Percentiles rank a stretch among this genome's conserved stretches.
phyloP scores from a whole-genome alignment of 2,888 invertebrate genomes.

The Apamea monoglypha region DNA sequence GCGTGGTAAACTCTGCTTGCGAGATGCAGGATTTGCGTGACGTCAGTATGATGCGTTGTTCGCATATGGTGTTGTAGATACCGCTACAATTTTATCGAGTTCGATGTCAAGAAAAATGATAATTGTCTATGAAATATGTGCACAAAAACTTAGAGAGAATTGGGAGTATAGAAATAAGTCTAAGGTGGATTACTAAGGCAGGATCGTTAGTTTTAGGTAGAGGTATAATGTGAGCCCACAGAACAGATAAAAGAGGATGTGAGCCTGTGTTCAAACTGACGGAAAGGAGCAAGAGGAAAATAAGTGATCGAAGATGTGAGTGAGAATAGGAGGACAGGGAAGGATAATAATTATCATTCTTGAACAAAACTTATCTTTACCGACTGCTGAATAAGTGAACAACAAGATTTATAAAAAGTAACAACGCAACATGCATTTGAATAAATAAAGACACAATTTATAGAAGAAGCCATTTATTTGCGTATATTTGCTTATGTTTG shows the following conservation, averaged over 20 bases:
- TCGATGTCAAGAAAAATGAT: not conserved
- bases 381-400: not conserved
- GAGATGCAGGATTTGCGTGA: too few relatives aligned
- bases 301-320: not conserved
- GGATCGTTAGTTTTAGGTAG: not conserved
- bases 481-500: too few relatives aligned
- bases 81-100: not conserved
- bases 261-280: not conserved
- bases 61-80: too few relatives aligned
- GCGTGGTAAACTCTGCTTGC: too few relatives aligned
- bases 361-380: not conserved
- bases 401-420: too few relatives aligned
- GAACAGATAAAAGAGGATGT: too few relatives aligned
- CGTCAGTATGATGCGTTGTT: too few relatives aligned
- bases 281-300: not conserved
- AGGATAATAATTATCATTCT: not conserved
- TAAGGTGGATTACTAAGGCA: not conserved
- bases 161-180: not conserved
- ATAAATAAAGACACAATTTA: too few relatives aligned
- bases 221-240: not conserved
- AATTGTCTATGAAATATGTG: not conserved
- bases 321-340: not conserved
- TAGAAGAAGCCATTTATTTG: too few relatives aligned
- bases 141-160: not conserved
- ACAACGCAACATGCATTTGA: too few relatives aligned